Evolutionary conservation across 92 coral and sea anemone species (phyloP), one percentile per base, ranked within the genome.

Genomic region (Palythoa grandis): DNA sequence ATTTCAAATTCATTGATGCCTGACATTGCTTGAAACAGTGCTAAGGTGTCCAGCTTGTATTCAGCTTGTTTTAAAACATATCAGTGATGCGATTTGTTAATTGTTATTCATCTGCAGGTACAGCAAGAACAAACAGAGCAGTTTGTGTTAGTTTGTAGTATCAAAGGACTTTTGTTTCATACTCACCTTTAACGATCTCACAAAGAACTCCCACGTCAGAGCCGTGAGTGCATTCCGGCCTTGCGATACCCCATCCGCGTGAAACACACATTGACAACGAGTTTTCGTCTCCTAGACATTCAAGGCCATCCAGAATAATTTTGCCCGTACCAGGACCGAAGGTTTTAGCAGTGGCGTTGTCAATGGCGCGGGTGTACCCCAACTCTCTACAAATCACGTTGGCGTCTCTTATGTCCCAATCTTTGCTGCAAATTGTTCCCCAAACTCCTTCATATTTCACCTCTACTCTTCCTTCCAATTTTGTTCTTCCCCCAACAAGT

Each of bases 391-490:
- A 80, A 70, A 80, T 35, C 22, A 80, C 85, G 20, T 80, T 65
- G 5, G 85, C 85, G 5, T 80, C 85, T 22, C 14, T 8, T 23
- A 80, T 48, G 40, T 80, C 85, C 85, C 85, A 80, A 60, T 66
- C 74, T 11, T 66, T 80, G 40, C 74, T 80, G 74, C 85, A 80
- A 70, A 80, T 80, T 66, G 85, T 80, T 25, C 85, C 85, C 85
- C 85, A 80, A 13, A 65, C 85, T 24, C 85, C 85, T 23, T 65
- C 85, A 15, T 80, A 80, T 57, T 0, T 43, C 20, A 80, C 60
- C 61, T 80, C 85, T 0, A 80, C 74, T 43, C 85, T 70, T 70
- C 85, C 85, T 80, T 80, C 85, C 74, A 65, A 5, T 37, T 80
- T 80, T 66, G 85, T 80, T 47, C 52, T 80, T n/a, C 85, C 85